These are phyloP conservation scores for Tinea trinotella DNA, from an alignment of 2,888 invertebrate species.

Conservation along the genomic window DNA sequence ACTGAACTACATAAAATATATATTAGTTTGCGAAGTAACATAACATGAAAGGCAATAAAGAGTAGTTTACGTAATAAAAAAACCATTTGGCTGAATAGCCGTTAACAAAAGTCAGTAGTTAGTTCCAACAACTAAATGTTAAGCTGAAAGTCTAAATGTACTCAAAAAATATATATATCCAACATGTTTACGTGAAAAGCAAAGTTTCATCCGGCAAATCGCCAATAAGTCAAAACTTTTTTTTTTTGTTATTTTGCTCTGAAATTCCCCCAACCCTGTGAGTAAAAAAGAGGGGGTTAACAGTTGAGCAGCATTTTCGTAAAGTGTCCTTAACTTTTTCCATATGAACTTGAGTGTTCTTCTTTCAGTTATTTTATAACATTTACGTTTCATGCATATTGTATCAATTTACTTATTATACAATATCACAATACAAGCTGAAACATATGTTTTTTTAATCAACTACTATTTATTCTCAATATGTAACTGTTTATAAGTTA, in stretches of 20 bases:
- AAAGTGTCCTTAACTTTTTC: constrained; percentile 56
- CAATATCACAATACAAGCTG: no score
- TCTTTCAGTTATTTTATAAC: constrained; percentile 42
- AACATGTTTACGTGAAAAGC: constrained; percentile 16
- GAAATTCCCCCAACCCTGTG: neutral
- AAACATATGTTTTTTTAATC: no score
- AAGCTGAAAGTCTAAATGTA: neutral
- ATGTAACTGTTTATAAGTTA: no score
- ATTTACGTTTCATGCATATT: constrained; percentile 2
- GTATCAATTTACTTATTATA: no score
- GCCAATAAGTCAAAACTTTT: constrained; percentile 51
- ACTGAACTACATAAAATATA: no score
- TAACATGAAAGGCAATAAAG: no score
- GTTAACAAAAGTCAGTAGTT: neutral
- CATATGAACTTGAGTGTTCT: constrained; percentile 48
- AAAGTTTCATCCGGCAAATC: constrained; percentile 19
- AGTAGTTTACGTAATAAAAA: no score
- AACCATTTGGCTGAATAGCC: neutral
- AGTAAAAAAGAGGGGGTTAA: neutral
- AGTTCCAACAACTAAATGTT: neutral
- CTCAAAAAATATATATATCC: neutral
- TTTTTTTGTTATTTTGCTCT: constrained; percentile 40
- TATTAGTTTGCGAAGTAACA: no score
- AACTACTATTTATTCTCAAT: no score
- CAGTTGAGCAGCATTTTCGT: constrained; percentile 32